Base-by-base conservation (phyloP, 2,888 invertebrate species). In the Polydrusus cervinus region DNA sequence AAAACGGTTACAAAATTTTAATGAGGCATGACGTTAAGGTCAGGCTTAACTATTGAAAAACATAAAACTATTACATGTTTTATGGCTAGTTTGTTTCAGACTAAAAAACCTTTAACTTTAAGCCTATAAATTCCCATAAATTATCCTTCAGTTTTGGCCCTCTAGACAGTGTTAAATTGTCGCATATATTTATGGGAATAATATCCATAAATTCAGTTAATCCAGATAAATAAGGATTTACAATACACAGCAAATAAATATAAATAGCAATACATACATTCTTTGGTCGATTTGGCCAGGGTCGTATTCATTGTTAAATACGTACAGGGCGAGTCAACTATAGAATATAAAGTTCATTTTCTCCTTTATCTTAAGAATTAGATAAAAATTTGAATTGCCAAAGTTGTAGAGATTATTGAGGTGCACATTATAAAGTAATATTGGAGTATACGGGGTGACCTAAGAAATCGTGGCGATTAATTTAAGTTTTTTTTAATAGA, bases 121-220 rank as follows among this genome's bases (percentile, higher is more conserved):
- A 25, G 20, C 25, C n/a, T 11, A 45, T 43, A 64, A 57, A 66
- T 68, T 57, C 57, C 30, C 47, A 60, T 69, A 47, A 69, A 60
- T 57, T 43, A 45, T 14, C 18, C 30, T 69, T 49, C 20, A 34
- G 57, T 45, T 69, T 30, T 25, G 45, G n/a, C 30, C 7, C 43
- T 34, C 60, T 49, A 60, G 30, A 57, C 30, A 30, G 47, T 60
- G 60, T 25, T 60, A 60, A 57, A 69, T 69, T 45, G 47, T 69
- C 60, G 20, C 60, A 47, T 60, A 69, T 69, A 60, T 69, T 49
- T 60, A 45, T 40, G 0, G 18, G 43, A 25, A 40, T 34, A 34
- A 51, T 66, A 67, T 14, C 47, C 45, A 55, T 57, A 57, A 57
- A 60, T 60, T 16, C 38, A 13, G 16, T 9, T 38, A 60, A 60